These are phyloP conservation scores for Liparis tanakae DNA, from an alignment of 2,797 vertebrate genomes.

Conservation along the genomic window DNA sequence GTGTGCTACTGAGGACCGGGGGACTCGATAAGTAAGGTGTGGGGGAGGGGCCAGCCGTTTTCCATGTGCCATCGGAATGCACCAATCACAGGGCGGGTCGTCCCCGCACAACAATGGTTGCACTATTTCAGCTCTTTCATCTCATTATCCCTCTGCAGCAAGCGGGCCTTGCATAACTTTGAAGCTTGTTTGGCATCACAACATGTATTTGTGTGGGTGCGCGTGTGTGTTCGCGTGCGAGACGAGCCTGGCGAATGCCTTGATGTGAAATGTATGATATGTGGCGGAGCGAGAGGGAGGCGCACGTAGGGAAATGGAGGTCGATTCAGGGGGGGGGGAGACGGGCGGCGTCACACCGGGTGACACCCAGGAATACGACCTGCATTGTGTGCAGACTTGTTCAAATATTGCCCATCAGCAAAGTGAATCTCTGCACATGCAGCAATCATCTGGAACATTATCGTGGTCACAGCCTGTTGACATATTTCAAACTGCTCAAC, in stretches of 20 bases:
- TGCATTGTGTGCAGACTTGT: slow-evolving; percentile 10
- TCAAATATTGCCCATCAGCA: not conserved
- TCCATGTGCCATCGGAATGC: slow-evolving; percentile 73
- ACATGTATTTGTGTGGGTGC: slow-evolving; percentile 54
- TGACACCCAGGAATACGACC: slow-evolving; percentile 5
- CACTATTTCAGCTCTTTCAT: slow-evolving; percentile 76
- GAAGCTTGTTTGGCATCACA: slow-evolving; percentile 76
- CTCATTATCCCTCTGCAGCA: slow-evolving; percentile 72
- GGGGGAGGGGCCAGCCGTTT: slow-evolving; percentile 69
- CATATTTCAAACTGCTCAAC: slow-evolving; percentile 12
- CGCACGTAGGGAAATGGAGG: slow-evolving; percentile 44
- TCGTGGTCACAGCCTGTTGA: not conserved
- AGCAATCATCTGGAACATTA: slow-evolving; percentile 15
- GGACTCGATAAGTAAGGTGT: slow-evolving; percentile 46
- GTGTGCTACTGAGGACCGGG: slow-evolving; percentile 33
- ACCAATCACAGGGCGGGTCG: slow-evolving; percentile 71
- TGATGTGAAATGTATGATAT: slow-evolving; percentile 54
- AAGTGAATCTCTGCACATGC: slow-evolving; percentile 15
- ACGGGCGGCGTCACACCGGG: slow-evolving; percentile 27
- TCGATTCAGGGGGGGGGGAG: slow-evolving; percentile 30
- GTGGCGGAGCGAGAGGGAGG: slow-evolving; percentile 30
- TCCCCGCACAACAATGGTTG: slow-evolving; percentile 72
- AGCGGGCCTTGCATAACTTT: slow-evolving; percentile 74
- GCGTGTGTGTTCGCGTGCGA: not conserved
- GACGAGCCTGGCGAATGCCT: slow-evolving; percentile 48